phyloP scores from a whole-genome alignment of 2,888 invertebrate genomes.

The Perithous albicinctus region DNA sequence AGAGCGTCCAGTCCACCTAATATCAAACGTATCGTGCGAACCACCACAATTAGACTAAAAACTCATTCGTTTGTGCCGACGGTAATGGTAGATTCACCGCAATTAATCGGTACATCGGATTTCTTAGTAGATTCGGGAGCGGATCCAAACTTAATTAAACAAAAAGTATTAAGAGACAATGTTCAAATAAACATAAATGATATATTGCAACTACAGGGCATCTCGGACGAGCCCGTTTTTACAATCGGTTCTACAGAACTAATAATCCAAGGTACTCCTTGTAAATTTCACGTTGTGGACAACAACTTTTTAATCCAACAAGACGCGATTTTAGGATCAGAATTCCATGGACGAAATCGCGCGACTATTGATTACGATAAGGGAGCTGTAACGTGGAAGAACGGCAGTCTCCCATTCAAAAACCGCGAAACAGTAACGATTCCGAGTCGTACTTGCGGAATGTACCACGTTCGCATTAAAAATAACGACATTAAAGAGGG shows the following conservation, averaged over 20 bases:
- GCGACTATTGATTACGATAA: slow-evolving; percentile 16
- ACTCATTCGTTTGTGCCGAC: slow-evolving; percentile 6
- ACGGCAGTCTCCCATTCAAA: background rate
- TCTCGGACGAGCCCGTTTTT: slow-evolving; percentile 20
- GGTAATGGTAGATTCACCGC: background rate
- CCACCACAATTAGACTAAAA: slow-evolving; percentile 37
- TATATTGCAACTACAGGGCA: slow-evolving; percentile 37
- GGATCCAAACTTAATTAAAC: slow-evolving; percentile 43
- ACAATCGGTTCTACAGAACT: slow-evolving; percentile 21
- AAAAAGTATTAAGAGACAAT: background rate
- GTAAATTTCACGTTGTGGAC: slow-evolving; percentile 35
- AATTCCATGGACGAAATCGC: slow-evolving; percentile 13
- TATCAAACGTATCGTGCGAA: slow-evolving; percentile 32
- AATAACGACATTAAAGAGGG: slow-evolving; percentile 14
- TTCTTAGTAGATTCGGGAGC: slow-evolving; percentile 47
- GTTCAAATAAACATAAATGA: slow-evolving; percentile 6
- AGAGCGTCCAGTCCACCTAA: slow-evolving; percentile 14
- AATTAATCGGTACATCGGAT: slow-evolving; percentile 19
- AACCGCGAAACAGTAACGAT: background rate
- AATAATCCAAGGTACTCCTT: slow-evolving; percentile 8
- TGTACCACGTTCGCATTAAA: background rate
- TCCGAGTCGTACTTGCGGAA: background rate
- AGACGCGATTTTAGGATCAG: slow-evolving; percentile 25
- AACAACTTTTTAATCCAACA: slow-evolving; percentile 11
- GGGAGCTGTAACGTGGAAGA: background rate